phyloP scores from a whole-genome alignment of 2,888 invertebrate species.

The Limnephilus auricula region DNA sequence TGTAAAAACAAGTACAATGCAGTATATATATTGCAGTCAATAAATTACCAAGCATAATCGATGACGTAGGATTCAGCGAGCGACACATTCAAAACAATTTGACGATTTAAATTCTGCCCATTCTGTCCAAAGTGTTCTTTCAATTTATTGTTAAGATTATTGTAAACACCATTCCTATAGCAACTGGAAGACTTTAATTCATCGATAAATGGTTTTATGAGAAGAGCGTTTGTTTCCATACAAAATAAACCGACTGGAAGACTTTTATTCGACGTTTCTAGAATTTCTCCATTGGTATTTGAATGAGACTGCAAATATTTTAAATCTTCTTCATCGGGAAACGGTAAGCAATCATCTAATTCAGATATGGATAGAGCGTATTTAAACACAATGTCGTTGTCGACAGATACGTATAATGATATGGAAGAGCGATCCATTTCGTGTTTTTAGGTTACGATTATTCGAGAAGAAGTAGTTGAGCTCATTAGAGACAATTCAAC shows the following conservation, averaged over 20 bases:
- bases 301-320: background rate
- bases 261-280: background rate
- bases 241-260: background rate
- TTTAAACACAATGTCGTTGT: conserved; percentile 52
- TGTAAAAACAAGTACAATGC: background rate
- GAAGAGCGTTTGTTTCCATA: conserved; percentile 27
- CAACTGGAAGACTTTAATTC: conserved; percentile 52
- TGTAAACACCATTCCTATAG: conserved; percentile 53
- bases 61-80: conserved; percentile 81
- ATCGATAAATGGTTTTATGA: conserved; percentile 60
- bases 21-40: background rate
- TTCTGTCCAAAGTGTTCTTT: background rate
- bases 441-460: conserved; percentile 42
- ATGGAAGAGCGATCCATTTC: conserved; percentile 34
- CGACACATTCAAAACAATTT: conserved; percentile 73
- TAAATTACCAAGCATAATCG: conserved; percentile 83
- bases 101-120: conserved; percentile 12
- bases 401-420: conserved; percentile 48
- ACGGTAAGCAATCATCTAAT: background rate
- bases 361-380: conserved; percentile 35
- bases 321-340: background rate
- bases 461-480: background rate
- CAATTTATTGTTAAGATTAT: conserved; percentile 54
- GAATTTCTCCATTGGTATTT: background rate
- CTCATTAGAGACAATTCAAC: background rate